phyloP scores from a whole-genome alignment of 2,888 invertebrate genomes.

The Sinelater perroti region DNA sequence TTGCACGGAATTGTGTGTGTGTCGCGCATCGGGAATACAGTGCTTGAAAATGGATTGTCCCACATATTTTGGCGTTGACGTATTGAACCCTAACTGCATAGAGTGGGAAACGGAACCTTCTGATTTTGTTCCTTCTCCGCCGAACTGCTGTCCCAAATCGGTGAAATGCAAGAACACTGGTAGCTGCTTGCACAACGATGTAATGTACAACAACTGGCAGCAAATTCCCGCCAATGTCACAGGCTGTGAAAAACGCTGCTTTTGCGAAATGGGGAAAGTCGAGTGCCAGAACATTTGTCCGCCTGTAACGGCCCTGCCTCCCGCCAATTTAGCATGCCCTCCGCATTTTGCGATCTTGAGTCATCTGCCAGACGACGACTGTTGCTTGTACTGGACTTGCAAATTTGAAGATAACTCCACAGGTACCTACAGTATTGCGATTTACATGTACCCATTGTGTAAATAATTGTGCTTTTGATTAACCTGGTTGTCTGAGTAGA shows the following conservation, averaged over 20 bases:
- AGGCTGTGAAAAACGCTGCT: constrained; percentile 86
- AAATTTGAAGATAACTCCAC: constrained; percentile 55
- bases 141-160: constrained; percentile 83
- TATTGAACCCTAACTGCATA: constrained; percentile 83
- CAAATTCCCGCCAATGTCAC: constrained; percentile 81
- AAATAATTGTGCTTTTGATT: constrained; percentile 27
- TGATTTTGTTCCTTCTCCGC: constrained; percentile 73
- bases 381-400: constrained; percentile 84
- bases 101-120: constrained; percentile 86
- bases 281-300: constrained; percentile 86
- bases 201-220: constrained; percentile 78
- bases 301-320: constrained; percentile 79
- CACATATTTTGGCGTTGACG: constrained; percentile 84
- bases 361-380: constrained; percentile 78
- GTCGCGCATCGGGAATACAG: constrained; percentile 73
- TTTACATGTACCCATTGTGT: too few species aligned
- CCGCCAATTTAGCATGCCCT: constrained; percentile 76
- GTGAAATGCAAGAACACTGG: constrained; percentile 83
- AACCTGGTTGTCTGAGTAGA: constrained; percentile 30
- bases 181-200: constrained; percentile 78
- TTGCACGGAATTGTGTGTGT: constrained; percentile 81
- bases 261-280: constrained; percentile 86
- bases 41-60: constrained; percentile 86
- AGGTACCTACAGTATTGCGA: constrained; percentile 36
- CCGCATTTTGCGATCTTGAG: constrained; percentile 72